Percentiles rank a stretch among this genome's conserved stretches.
Evolutionary conservation across 30 jellyfish, hydroid and myxozoan genomes (phyloP).

Genomic region (Cassiopea xamachana): DNA sequence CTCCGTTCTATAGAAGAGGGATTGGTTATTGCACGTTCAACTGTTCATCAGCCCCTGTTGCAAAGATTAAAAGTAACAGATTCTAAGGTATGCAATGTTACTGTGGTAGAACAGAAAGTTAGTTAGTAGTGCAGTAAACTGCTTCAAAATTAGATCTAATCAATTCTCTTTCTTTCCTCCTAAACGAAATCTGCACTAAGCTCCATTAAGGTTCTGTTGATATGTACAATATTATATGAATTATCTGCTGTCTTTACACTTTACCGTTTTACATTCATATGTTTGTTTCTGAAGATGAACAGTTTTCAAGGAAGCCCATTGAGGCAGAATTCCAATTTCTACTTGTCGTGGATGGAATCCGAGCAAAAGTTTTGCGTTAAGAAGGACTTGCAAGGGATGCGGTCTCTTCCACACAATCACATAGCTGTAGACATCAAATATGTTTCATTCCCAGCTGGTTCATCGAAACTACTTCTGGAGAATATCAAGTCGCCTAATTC

Average conservation of each 20-base stretch:
- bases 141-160: no score
- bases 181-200: no score
- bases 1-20: constrained; percentile 56
- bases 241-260: no score
- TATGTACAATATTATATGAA: no score
- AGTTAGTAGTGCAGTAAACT: no score
- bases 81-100: background rate
- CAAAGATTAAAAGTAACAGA: constrained; percentile 29
- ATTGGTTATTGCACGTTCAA: constrained; percentile 12
- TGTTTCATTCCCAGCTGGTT: constrained; percentile 58
- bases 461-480: constrained; percentile 18
- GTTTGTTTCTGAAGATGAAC: background rate
- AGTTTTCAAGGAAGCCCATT: background rate
- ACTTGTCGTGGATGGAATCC: constrained; percentile 59
- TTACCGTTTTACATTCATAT: no score
- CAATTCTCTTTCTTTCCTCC: no score
- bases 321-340: constrained; percentile 10
- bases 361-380: constrained; percentile 27
- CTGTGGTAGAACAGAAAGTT: no score
- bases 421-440: constrained; percentile 22
- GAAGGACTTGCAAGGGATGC: background rate
- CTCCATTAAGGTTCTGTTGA: no score
- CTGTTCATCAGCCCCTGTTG: constrained; percentile 30
- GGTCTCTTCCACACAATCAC: constrained; percentile 9
- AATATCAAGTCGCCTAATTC: constrained; percentile 33